These are phyloP conservation scores for Lacerta agilis DNA, from an alignment of 2,797 vertebrate species.

Conservation along the genomic window DNA sequence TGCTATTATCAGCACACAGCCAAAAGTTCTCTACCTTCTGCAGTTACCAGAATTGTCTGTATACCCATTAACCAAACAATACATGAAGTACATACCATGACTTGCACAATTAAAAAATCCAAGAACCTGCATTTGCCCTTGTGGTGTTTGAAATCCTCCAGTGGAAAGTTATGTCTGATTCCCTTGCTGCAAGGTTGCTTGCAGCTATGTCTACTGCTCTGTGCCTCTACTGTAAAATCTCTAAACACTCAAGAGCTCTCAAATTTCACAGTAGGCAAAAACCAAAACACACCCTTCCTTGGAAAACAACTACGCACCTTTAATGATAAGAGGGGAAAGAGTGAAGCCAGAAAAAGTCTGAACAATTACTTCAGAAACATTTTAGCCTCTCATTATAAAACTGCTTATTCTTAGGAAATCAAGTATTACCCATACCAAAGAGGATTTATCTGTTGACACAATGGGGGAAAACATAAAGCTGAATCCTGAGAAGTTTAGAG, in stretches of 20 bases:
- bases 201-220: constrained; percentile 14
- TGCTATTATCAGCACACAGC: background rate
- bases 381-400: constrained; percentile 25
- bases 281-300: constrained; percentile 49
- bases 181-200: constrained; percentile 29
- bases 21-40: background rate
- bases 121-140: constrained; percentile 47
- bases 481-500: background rate
- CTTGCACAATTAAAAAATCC: constrained; percentile 54
- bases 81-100: background rate
- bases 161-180: background rate
- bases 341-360: constrained; percentile 15
- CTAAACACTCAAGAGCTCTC: constrained; percentile 2
- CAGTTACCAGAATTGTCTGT: background rate
- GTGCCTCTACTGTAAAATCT: constrained; percentile 7
- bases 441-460: background rate
- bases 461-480: background rate
- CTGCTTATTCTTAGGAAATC: background rate
- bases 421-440: background rate
- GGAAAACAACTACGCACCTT: constrained; percentile 24
- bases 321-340: background rate
- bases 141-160: background rate
- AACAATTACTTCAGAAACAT: background rate
- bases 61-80: background rate
- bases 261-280: constrained; percentile 56